Percentiles rank a stretch among this genome's conserved stretches.
phyloP scores from a whole-genome alignment of 2,113 vertebrate species.

The Chiloscyllium plagiosum region DNA sequence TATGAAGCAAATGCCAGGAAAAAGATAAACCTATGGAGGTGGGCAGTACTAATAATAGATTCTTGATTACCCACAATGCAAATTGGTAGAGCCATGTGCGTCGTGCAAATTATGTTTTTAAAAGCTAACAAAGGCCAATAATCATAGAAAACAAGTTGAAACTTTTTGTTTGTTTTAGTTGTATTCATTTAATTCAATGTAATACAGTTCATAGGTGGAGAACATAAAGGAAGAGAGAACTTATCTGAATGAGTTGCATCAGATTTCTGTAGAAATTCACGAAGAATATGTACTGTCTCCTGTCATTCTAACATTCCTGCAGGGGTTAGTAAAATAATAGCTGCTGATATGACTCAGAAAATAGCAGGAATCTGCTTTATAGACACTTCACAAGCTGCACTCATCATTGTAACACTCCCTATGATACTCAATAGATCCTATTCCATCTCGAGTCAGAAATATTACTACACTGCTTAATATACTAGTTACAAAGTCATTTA shows the following conservation, averaged over 20 bases:
- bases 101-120: not conserved
- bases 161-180: not conserved
- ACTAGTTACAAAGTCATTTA: not conserved
- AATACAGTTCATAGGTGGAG: not conserved
- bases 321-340: slow-evolving; percentile 47
- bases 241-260: slow-evolving; percentile 41
- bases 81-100: not conserved
- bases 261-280: slow-evolving; percentile 48
- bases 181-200: slow-evolving; percentile 10
- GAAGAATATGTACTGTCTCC: slow-evolving; percentile 44
- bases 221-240: not conserved
- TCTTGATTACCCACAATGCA: not conserved
- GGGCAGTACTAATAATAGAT: not conserved
- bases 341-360: slow-evolving; percentile 21
- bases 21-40: not conserved
- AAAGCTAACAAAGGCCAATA: fast-evolving
- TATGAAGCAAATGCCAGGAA: not conserved
- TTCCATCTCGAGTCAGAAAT: not conserved
- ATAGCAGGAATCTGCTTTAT: not conserved
- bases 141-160: slow-evolving; percentile 9
- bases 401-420: not conserved
- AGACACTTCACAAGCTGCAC: not conserved
- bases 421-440: not conserved
- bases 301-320: slow-evolving; percentile 27
- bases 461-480: not conserved